Percentiles rank a stretch among this genome's conserved stretches.
Conservation (phyloP, 2,888 invertebrate genomes). For the Zele albiditarsus region DNA sequence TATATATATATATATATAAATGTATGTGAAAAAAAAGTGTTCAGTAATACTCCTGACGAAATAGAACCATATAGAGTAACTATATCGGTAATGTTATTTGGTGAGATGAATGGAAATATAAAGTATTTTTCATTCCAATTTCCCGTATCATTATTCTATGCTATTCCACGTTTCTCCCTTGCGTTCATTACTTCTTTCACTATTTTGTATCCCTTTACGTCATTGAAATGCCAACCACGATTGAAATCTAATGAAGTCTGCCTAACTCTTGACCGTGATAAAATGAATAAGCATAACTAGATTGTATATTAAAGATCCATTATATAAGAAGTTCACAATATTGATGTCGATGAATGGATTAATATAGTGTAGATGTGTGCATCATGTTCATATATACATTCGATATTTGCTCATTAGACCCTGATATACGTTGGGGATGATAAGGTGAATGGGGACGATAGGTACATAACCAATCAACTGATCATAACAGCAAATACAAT, state of each 20-base stretch:
- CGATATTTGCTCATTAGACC: neutral
- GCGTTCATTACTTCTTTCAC: neutral
- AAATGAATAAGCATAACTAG: neutral
- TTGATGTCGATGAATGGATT: neutral
- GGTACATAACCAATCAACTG: neutral
- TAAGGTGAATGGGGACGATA: neutral
- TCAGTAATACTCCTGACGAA: too few relatives aligned
- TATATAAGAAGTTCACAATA: neutral
- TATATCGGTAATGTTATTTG: constrained; percentile 19
- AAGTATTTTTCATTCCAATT: neutral
- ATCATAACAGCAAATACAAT: too few relatives aligned
- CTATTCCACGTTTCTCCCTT: neutral
- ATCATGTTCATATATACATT: neutral
- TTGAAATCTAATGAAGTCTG: too few relatives aligned
- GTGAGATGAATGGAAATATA: neutral
- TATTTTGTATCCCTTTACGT: neutral
- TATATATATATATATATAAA: too few relatives aligned
- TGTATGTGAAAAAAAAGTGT: too few relatives aligned
- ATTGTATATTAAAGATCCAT: neutral
- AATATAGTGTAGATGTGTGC: neutral
- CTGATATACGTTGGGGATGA: neutral
- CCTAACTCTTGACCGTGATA: neutral
- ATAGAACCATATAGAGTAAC: too few relatives aligned
- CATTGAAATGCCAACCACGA: too few relatives aligned
- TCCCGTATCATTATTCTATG: neutral